Base-by-base conservation (phyloP, 2,113 vertebrate species). In the Labeo catla region DNA sequence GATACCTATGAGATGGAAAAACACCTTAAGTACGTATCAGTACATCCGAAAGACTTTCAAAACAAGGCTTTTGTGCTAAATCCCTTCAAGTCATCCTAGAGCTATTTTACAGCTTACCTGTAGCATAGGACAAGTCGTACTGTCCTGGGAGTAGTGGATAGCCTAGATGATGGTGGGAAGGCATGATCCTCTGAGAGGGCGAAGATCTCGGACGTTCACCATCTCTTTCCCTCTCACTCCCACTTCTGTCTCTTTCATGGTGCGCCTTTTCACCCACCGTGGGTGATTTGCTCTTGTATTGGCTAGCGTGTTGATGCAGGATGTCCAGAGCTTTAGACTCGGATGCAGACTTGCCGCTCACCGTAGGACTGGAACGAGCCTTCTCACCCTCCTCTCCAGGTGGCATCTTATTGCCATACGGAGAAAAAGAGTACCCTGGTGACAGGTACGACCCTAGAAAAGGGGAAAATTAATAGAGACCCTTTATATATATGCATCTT, bases 201-300 rank as follows among this genome's bases (percentile, higher is more conserved):
- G 98, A 99, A 36, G 97, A 98, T 84, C 98, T 97, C 1, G 98
- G 98, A 76, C 88, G 88, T 15, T 89, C 88, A 12, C 47, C 52
- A 4, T 95, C 96, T 47, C 93, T 89, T 2, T 90, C 92, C 52
- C 96, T 91, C 11, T 97, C 97, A 3, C 93, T 90, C 0, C 94
- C 94, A 0, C 93, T 92, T 1, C 97, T 94, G 61, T 99, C 98
- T 93, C 98, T 92, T 89, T 99, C 98, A 86, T 98, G 98, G 88
- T 97, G 65, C 0, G 94, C 91, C 89, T 95, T 96, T 89, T 96
- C 88, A 19, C 96, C 96, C 87, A 99, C 98, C 73, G 98, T 99
- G 76, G 98, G 98, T 0, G 98, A 99, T 92, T 99, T 99, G 96
- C 98, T 99, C 93, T 99, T 99, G 95, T 99, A 99, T 92, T 99